These are phyloP conservation scores for Nemurella pictetii DNA, from an alignment of 2,888 invertebrate genomes.

Conservation along the genomic window DNA sequence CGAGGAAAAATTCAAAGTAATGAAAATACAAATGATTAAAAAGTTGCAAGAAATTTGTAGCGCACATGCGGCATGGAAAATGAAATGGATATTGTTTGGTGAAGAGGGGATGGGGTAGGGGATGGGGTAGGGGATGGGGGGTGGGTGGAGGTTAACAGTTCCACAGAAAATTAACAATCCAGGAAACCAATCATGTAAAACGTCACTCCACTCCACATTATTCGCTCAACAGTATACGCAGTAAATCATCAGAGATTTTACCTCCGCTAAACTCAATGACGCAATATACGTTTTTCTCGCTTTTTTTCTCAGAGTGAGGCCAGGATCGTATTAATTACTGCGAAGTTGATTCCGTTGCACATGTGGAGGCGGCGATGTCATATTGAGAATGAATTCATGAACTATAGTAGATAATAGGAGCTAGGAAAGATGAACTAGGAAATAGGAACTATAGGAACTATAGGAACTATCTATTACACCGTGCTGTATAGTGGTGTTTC, in stretches of 20 bases:
- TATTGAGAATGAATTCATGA: too few relatives aligned
- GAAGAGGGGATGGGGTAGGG: not conserved
- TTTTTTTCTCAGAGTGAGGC: not conserved
- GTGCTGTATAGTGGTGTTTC: too few relatives aligned
- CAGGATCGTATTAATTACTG: not conserved
- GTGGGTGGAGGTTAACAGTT: not conserved
- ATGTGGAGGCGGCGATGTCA: too few relatives aligned
- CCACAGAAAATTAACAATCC: not conserved
- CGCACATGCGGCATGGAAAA: not conserved
- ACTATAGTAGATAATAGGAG: too few relatives aligned
- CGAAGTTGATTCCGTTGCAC: not conserved
- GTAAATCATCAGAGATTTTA: not conserved
- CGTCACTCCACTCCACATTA: not conserved
- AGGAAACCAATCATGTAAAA: not conserved
- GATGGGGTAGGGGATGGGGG: not conserved
- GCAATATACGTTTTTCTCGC: not conserved
- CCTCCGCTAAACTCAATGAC: not conserved
- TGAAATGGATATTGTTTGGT: not conserved
- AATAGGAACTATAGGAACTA: too few relatives aligned
- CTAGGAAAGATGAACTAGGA: too few relatives aligned
- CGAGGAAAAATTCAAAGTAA: too few relatives aligned
- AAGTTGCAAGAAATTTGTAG: too few relatives aligned
- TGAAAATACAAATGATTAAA: too few relatives aligned
- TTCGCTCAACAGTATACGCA: not conserved
- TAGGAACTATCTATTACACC: too few relatives aligned